phyloP scores from a whole-genome alignment of 2,113 vertebrate genomes.

The Ancistrus triradiatus region DNA sequence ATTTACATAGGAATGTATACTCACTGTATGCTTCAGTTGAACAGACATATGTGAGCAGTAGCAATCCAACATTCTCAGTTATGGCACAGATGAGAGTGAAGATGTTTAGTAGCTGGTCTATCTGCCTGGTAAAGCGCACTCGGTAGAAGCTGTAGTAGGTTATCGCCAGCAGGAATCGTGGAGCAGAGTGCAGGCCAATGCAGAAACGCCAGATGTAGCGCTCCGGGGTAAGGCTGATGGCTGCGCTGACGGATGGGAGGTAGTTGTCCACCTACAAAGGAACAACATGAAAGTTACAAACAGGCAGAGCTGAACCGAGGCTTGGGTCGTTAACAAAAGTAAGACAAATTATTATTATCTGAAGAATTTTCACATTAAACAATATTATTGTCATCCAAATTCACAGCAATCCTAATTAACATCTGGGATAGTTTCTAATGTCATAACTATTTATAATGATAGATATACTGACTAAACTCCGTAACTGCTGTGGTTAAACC shows the following conservation, averaged over 20 bases:
- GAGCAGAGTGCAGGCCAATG: slow-evolving; percentile 86
- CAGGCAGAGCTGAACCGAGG: too few relatives aligned
- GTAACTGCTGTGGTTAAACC: too few relatives aligned
- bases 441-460: too few relatives aligned
- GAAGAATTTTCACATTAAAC: background rate
- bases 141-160: slow-evolving; percentile 85
- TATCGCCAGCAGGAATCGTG: slow-evolving; percentile 77
- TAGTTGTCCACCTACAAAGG: slow-evolving; percentile 85
- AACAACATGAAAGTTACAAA: background rate
- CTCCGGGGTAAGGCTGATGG: slow-evolving; percentile 84
- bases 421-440: too few relatives aligned
- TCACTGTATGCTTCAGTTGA: slow-evolving; percentile 86
- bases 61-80: slow-evolving; percentile 78
- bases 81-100: slow-evolving; percentile 73
- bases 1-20: too few relatives aligned
- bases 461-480: too few relatives aligned
- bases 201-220: slow-evolving; percentile 91
- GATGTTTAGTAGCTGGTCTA: slow-evolving; percentile 67
- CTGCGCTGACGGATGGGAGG: slow-evolving; percentile 90
- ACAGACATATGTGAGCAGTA: slow-evolving; percentile 87
- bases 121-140: slow-evolving; percentile 57
- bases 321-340: too few relatives aligned
- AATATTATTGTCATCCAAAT: background rate
- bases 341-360: background rate
- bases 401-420: too few relatives aligned